phyloP scores from a whole-genome alignment of 1,140 invertebrate genomes.

The Neodiprion virginianus region DNA sequence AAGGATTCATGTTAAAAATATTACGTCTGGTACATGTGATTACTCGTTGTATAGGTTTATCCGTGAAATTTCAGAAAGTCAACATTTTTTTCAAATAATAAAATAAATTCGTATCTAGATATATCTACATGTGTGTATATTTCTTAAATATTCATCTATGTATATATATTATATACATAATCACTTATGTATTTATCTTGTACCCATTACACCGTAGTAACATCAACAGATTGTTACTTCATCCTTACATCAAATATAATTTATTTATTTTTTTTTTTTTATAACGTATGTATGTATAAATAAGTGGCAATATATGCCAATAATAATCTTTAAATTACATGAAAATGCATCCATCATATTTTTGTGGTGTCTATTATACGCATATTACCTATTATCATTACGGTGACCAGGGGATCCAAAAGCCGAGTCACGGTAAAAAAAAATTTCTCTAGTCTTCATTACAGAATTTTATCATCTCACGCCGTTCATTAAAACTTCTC shows the following conservation, averaged over 20 bases:
- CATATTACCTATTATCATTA: too few species aligned
- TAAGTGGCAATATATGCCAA: slow-evolving; percentile 40
- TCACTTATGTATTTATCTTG: slow-evolving; percentile 54
- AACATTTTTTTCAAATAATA: too few species aligned
- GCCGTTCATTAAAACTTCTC: background rate
- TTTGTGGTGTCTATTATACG: slow-evolving; percentile 28
- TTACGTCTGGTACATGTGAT: too few species aligned
- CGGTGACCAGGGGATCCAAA: background rate
- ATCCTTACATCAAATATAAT: slow-evolving; percentile 48
- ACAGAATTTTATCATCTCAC: background rate
- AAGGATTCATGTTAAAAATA: too few species aligned
- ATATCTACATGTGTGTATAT: too few species aligned
- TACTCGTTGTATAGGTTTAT: too few species aligned
- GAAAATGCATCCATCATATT: slow-evolving; percentile 47
- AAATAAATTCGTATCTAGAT: too few species aligned
- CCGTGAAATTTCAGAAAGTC: too few species aligned
- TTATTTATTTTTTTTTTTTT: slow-evolving; percentile 20
- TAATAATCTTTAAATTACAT: slow-evolving; percentile 15
- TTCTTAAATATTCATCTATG: background rate
- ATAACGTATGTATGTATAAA: slow-evolving; percentile 38
- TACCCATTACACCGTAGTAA: slow-evolving; percentile 58
- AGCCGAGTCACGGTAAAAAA: background rate
- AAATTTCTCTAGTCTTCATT: background rate
- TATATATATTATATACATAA: slow-evolving; percentile 38
- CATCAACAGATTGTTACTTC: slow-evolving; percentile 50